Conservation (phyloP, 2,888 invertebrate genomes). For the Macrosiphum euphorbiae region DNA sequence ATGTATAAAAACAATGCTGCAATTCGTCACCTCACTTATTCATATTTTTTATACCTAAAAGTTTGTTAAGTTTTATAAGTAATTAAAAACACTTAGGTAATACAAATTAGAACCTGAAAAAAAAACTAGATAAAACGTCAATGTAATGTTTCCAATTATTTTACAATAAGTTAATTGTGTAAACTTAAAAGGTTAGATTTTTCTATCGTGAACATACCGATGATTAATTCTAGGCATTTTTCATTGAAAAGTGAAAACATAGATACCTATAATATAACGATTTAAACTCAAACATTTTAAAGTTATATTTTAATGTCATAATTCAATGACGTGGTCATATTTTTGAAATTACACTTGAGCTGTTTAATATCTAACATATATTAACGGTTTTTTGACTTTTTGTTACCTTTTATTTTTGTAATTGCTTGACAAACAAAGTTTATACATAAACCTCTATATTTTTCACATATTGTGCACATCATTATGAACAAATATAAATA, state of each 20-base stretch:
- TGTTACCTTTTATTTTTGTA: not conserved
- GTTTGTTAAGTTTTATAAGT: not conserved
- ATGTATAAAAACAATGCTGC: not conserved
- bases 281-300: not conserved
- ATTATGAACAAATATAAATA: not conserved
- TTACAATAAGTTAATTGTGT: not conserved
- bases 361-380: not conserved
- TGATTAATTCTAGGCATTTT: not conserved
- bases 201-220: not conserved
- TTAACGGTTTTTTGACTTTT: not conserved
- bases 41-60: not conserved
- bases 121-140: not conserved
- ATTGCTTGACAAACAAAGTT: too few species aligned
- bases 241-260: not conserved
- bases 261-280: not conserved
- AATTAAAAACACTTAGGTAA: conserved; percentile 28
- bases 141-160: not conserved
- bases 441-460: too few species aligned
- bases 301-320: not conserved
- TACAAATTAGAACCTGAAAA: conserved; percentile 2
- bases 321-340: not conserved
- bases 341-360: not conserved
- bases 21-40: not conserved
- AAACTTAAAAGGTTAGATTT: not conserved
- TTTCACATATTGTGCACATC: not conserved